These are phyloP conservation scores for Hyperoodon ampullatus DNA, from an alignment of 2,113 vertebrate species.

Conservation along the genomic window DNA sequence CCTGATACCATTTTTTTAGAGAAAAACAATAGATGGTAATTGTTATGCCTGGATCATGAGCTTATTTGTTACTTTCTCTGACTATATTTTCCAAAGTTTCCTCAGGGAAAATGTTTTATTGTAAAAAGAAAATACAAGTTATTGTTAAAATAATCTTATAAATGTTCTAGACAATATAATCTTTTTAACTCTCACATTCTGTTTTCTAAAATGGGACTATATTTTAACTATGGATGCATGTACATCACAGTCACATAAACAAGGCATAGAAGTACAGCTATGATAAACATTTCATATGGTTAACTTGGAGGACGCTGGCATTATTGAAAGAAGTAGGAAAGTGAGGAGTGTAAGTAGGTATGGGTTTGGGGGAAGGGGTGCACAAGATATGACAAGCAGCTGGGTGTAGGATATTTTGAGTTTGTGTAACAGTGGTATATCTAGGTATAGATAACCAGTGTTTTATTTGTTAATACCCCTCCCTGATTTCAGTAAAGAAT, in stretches of 20 bases:
- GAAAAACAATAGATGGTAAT: neutral
- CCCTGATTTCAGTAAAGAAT: neutral
- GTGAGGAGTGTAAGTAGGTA: neutral
- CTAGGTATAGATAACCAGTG: neutral
- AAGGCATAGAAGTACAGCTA: neutral
- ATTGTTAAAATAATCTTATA: neutral
- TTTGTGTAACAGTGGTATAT: neutral
- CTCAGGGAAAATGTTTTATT: neutral
- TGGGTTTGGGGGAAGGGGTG: neutral
- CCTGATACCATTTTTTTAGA: neutral
- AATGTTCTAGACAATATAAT: neutral
- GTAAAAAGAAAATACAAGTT: neutral
- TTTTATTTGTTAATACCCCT: neutral
- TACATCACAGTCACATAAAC: neutral
- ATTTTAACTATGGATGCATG: neutral
- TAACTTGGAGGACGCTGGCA: neutral
- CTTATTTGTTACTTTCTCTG: neutral
- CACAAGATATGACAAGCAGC: neutral
- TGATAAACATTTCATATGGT: neutral
- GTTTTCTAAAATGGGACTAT: neutral
- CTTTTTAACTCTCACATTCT: neutral
- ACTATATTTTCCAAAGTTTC: neutral
- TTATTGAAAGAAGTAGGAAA: neutral
- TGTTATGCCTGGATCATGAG: neutral
- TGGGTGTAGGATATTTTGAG: neutral